Evolutionary conservation across 2,113 vertebrate genomes (phyloP).

Genomic region (Phylloscopus trochilus): DNA sequence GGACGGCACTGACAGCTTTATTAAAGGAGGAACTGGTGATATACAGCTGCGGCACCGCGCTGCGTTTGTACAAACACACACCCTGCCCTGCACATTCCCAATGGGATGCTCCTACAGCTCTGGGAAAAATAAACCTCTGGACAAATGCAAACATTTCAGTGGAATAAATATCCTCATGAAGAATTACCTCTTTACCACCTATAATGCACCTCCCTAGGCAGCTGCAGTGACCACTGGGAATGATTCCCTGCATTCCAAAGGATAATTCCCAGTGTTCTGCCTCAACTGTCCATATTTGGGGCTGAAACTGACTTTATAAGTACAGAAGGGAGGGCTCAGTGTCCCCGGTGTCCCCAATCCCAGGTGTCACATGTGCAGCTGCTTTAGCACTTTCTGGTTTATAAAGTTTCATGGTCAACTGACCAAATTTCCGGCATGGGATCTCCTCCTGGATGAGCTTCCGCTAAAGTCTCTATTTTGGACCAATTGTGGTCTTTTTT

Average conservation of each 20-base stretch:
- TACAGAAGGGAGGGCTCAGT: not conserved
- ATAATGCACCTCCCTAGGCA: not conserved
- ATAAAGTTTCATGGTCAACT: not conserved
- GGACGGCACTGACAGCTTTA: not conserved
- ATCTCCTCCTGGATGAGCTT: not conserved
- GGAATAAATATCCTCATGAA: not conserved
- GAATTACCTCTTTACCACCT: not conserved
- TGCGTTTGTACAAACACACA: not conserved
- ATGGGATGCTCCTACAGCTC: not conserved
- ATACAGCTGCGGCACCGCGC: not conserved
- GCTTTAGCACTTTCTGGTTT: not conserved
- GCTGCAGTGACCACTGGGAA: not conserved
- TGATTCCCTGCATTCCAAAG: not conserved
- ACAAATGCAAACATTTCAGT: not conserved
- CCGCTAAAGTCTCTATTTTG: constrained; percentile 51
- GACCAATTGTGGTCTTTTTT: constrained; percentile 72
- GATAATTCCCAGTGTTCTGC: not conserved
- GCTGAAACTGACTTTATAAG: not conserved
- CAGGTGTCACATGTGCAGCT: not conserved
- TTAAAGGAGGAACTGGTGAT: not conserved
- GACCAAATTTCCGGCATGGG: not conserved
- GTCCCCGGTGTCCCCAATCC: fast-evolving
- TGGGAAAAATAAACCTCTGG: not conserved
- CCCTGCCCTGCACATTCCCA: not conserved
- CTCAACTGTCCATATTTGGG: fast-evolving